Conservation (phyloP, 2,888 invertebrate species). For the Clepsis dumicolana region DNA sequence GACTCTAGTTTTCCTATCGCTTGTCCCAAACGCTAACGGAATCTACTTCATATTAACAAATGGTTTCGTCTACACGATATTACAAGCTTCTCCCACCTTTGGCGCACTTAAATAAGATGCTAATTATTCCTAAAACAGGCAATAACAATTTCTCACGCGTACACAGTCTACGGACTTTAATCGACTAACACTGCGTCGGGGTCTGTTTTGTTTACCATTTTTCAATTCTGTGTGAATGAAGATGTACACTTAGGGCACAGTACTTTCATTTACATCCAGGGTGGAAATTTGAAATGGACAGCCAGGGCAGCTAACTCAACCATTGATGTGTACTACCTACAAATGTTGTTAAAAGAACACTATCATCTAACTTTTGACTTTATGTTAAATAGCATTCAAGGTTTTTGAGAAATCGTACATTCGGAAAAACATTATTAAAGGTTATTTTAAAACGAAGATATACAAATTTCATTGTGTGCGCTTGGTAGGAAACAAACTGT, state of each 20-base stretch:
- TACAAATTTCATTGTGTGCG: too few relatives aligned
- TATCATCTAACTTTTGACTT: too few relatives aligned
- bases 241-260: neutral
- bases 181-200: constrained; percentile 7
- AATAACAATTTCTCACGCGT: constrained; percentile 50
- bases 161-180: constrained; percentile 30
- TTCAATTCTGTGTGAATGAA: constrained; percentile 12
- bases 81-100: constrained; percentile 44
- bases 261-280: neutral
- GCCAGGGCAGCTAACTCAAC: neutral
- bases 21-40: constrained; percentile 20
- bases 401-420: too few relatives aligned
- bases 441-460: too few relatives aligned
- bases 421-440: too few relatives aligned
- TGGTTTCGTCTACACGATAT: constrained; percentile 52
- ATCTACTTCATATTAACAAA: constrained; percentile 68
- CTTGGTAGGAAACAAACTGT: too few relatives aligned
- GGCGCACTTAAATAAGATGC: constrained; percentile 47
- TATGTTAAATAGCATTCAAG: too few relatives aligned
- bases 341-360: too few relatives aligned
- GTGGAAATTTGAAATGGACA: neutral
- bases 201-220: constrained; percentile 23
- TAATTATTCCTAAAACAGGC: constrained; percentile 50
- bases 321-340: too few relatives aligned
- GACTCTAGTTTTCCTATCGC: neutral